Evolutionary conservation across 30 jellyfish, hydroid and myxozoan genomes (phyloP).

Genomic region (Aurelia coerulea): DNA sequence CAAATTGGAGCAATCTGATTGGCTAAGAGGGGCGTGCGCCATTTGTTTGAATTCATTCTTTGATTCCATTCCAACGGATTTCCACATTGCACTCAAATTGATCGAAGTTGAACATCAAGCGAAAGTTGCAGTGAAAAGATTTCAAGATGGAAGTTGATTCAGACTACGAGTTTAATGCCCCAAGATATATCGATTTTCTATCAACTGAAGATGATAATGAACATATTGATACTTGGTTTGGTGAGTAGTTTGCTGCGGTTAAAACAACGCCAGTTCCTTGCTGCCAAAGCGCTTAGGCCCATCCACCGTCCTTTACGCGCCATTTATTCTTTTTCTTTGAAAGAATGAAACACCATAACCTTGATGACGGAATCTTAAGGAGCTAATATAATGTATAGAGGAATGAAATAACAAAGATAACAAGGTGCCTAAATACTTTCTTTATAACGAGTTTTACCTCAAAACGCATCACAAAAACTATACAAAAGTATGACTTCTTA

Average conservation of each 20-base stretch:
- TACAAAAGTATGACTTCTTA: no score
- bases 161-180: conserved; percentile 94
- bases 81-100: not conserved
- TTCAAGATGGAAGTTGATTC: conserved; percentile 70
- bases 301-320: no score
- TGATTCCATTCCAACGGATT: not conserved
- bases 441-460: no score
- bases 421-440: no score
- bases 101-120: not conserved
- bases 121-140: not conserved
- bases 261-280: no score
- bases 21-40: conserved; percentile 29
- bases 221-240: conserved; percentile 93
- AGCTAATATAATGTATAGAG: no score
- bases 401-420: no score
- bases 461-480: no score
- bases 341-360: no score
- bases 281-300: no score
- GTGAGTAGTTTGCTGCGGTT: conserved; percentile 49
- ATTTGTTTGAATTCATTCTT: conserved; percentile 28
- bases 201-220: conserved; percentile 83
- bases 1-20: not conserved
- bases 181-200: conserved; percentile 86
- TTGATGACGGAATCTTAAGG: no score
- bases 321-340: no score